Evolutionary conservation across 1,140 invertebrate species (phyloP), one percentile per base, ranked within the genome.

Genomic region (Drosophila littoralis): DNA sequence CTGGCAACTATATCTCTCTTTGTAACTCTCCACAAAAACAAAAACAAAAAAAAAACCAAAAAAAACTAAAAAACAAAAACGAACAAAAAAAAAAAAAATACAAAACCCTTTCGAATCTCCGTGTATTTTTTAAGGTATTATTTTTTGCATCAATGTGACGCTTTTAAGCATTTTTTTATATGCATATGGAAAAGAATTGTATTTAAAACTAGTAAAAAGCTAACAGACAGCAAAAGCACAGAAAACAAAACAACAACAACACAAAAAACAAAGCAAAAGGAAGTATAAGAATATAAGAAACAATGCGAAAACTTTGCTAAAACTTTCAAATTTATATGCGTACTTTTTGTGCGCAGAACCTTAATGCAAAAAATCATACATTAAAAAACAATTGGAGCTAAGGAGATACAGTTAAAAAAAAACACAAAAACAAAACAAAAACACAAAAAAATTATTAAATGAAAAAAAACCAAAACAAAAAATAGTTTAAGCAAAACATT

Each of bases 401-500:
- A 40, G 38, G 38, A 40, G 38, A 40, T 40, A 2, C 12, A 12
- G 38, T 12, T 40, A 10, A 58, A 72, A 60, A 55, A 77, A 54
- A 68, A 67, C 42, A 50, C 58, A 33, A 65, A 36, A 65, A 22
- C 17, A 72, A 38, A 48, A 48, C n/a, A 57, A 43, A 75, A 40
- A 33, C 42, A 42, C 33, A 64, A 67, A 43, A 65, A 59, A 15
- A 71, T 58, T 67, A 65, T 65, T 65, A 35, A 40, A 59, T 50
- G 35, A 65, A 61, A 48, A n/a, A n/a, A n/a, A n/a, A n/a, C n/a
- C n/a, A n/a, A n/a, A 12, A 61, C 54, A 71, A 48, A 63, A 60
- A 69, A 77, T 85, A 90, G 80, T 90, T 86, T 90, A 90, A 86
- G 75, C 88, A 90, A 90, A 79, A 90, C 63, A 84, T 86, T 90